A percentile compares a stretch with the other conserved stretches of the same genome.
Conservation (phyloP, 1,140 invertebrate species). For the Capitella teleta region DNA sequence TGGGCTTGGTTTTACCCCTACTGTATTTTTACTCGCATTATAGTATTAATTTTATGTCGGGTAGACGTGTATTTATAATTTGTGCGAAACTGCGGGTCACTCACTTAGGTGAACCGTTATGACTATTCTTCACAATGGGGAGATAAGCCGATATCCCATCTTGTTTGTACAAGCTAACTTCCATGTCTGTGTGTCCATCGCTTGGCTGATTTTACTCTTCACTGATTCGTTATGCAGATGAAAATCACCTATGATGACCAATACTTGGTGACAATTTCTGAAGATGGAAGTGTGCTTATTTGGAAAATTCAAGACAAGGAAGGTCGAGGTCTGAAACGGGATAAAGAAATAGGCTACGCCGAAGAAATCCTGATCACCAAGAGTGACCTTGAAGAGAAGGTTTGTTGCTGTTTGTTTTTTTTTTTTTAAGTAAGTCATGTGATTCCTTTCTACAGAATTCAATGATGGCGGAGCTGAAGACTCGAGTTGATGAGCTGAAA, state of each 20-base stretch:
- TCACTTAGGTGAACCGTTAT: too few species aligned
- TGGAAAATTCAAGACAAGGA: slow-evolving; percentile 73
- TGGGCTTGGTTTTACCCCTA: too few species aligned
- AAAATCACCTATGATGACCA: slow-evolving; percentile 63
- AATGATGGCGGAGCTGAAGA: slow-evolving; percentile 43
- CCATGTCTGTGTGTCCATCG: too few species aligned
- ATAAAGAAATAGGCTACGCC: slow-evolving; percentile 61
- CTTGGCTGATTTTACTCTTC: too few species aligned
- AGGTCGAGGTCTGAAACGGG: slow-evolving; percentile 54
- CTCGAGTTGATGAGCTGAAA: slow-evolving; percentile 44
- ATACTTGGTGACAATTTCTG: slow-evolving; percentile 58
- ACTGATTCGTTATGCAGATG: slow-evolving; percentile 24
- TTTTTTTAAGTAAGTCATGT: not conserved
- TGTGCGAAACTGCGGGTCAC: too few species aligned
- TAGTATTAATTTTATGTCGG: too few species aligned
- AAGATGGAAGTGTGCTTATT: slow-evolving; percentile 66
- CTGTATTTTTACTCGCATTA: too few species aligned
- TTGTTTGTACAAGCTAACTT: too few species aligned
- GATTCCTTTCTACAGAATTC: slow-evolving; percentile 44
- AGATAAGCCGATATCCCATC: too few species aligned
- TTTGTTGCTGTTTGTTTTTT: slow-evolving; percentile 11
- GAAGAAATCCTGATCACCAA: slow-evolving; percentile 54
- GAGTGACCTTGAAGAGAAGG: slow-evolving; percentile 45
- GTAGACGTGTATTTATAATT: too few species aligned
- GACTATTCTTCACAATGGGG: too few species aligned